These are phyloP conservation scores for Hassar affinis DNA, from an alignment of 2,113 vertebrate species.

Conservation along the genomic window DNA sequence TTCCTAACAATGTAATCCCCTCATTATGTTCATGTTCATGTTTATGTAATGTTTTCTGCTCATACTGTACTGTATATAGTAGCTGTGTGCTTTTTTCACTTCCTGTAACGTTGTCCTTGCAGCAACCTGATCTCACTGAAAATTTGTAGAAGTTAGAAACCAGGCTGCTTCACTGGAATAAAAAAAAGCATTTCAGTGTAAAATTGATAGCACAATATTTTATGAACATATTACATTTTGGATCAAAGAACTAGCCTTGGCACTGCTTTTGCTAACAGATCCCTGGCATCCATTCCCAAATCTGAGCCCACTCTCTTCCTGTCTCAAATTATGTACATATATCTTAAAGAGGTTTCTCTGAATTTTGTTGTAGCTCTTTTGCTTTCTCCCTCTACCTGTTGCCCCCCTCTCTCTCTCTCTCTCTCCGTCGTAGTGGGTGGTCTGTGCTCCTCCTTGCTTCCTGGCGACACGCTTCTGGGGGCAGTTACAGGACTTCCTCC, in stretches of 20 bases:
- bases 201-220: no score
- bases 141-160: neutral
- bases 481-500: slow-evolving; percentile 68
- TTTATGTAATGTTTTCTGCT: no score
- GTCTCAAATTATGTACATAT: neutral
- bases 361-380: neutral
- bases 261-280: neutral
- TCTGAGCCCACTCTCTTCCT: slow-evolving; percentile 15
- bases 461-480: slow-evolving; percentile 62
- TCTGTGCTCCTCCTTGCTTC: slow-evolving; percentile 68
- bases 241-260: neutral
- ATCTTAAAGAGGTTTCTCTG: neutral
- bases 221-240: neutral
- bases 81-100: no score
- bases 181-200: no score
- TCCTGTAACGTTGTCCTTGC: neutral
- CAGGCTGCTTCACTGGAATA: neutral
- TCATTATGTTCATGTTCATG: neutral
- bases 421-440: slow-evolving; percentile 71
- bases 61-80: no score
- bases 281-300: neutral
- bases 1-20: neutral
- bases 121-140: neutral
- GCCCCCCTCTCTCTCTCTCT: slow-evolving; percentile 45
- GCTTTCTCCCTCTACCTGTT: slow-evolving; percentile 41